Evolutionary conservation across 2,888 invertebrate genomes (phyloP).

Genomic region (Eueremaeus valkanovi): DNA sequence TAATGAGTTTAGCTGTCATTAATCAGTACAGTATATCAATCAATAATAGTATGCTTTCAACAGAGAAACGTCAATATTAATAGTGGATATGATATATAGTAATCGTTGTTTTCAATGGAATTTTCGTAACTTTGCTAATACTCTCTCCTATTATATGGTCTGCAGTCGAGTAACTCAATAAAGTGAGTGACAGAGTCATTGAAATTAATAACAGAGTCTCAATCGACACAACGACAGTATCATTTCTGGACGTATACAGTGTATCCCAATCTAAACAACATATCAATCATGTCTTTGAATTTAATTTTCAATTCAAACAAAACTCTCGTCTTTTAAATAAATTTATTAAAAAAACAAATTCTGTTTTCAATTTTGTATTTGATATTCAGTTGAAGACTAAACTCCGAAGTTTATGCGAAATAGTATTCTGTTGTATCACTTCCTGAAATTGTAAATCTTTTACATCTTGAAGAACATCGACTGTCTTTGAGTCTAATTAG

Average conservation of each 20-base stretch:
- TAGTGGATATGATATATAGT: not conserved
- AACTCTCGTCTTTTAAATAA: no score
- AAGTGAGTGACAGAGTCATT: not conserved
- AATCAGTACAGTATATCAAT: not conserved
- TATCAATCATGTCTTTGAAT: constrained; percentile 16
- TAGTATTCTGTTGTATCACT: no score
- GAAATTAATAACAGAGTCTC: not conserved
- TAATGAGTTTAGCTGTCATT: not conserved
- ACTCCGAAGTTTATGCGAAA: no score
- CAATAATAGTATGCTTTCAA: not conserved
- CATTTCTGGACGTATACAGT: no score
- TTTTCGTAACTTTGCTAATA: not conserved
- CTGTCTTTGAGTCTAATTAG: no score
- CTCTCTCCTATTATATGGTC: not conserved
- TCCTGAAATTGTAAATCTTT: no score
- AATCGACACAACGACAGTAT: not conserved
- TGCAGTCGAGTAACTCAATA: not conserved
- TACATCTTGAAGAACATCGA: no score
- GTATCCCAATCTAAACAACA: constrained; percentile 21
- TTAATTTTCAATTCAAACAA: no score
- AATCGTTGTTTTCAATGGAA: not conserved
- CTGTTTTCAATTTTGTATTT: no score
- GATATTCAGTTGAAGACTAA: no score
- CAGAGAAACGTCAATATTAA: not conserved
- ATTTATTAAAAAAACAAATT: no score